Conservation (phyloP, 2,797 vertebrate species). For the Hoplostethus atlanticus region DNA sequence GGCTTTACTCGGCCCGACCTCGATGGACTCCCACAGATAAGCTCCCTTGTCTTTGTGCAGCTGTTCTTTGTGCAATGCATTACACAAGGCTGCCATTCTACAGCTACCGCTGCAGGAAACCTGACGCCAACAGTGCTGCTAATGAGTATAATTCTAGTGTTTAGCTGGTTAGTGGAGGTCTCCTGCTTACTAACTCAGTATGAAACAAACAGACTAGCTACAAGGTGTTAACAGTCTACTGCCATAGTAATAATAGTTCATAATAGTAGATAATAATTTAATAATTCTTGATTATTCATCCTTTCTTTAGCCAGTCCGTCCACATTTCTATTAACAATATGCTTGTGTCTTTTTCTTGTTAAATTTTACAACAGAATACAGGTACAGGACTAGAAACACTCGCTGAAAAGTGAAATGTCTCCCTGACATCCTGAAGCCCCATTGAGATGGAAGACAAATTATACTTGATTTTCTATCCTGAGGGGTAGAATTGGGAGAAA, state of each 20-base stretch:
- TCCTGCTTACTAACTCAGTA: constrained; percentile 40
- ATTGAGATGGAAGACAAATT: neutral
- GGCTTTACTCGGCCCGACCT: constrained; percentile 47
- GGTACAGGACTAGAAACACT: too few relatives aligned
- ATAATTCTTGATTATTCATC: neutral
- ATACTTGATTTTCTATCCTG: neutral
- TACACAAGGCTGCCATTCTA: constrained; percentile 29
- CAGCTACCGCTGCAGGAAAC: constrained; percentile 30
- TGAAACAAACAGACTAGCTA: constrained; percentile 35
- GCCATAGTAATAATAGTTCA: constrained; percentile 10
- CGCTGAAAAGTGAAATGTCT: too few relatives aligned
- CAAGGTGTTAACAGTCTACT: constrained; percentile 31
- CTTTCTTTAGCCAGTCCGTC: neutral
- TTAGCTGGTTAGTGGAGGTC: constrained; percentile 41
- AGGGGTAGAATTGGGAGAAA: neutral
- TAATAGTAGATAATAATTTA: too few relatives aligned
- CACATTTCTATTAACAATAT: neutral
- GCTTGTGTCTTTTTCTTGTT: too few relatives aligned
- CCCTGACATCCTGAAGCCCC: too few relatives aligned
- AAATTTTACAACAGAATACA: too few relatives aligned
- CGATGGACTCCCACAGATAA: constrained; percentile 32
- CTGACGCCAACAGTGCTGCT: constrained; percentile 39
- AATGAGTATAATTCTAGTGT: constrained; percentile 55
- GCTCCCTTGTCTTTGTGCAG: constrained; percentile 44
- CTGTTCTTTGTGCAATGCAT: constrained; percentile 32